Conservation (phyloP, 2,113 vertebrate species). For the Pseudonaja textilis region DNA sequence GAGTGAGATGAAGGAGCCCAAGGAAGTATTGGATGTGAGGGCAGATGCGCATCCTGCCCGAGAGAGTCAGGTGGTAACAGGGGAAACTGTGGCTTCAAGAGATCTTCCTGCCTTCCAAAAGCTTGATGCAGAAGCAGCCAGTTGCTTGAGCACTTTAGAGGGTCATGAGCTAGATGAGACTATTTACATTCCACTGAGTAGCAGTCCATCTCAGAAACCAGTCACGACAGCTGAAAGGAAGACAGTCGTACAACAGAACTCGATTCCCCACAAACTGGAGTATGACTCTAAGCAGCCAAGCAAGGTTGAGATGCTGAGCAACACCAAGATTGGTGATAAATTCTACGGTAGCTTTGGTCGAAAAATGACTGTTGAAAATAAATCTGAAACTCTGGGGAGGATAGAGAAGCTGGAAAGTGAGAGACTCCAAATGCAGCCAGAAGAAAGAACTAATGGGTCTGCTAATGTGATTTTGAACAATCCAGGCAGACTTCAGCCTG, state of each 20-base stretch:
- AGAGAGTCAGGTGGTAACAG: not conserved
- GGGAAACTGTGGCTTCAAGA: not conserved
- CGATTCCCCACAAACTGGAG: not conserved
- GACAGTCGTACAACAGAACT: conserved; percentile 21
- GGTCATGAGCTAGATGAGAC: conserved; percentile 65
- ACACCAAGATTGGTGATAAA: conserved; percentile 13
- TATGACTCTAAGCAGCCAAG: conserved; percentile 34
- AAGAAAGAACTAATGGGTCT: conserved; percentile 37
- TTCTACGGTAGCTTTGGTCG: conserved; percentile 8
- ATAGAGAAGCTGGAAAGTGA: conserved; percentile 40
- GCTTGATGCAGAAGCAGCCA: conserved; percentile 46
- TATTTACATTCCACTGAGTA: conserved; percentile 72
- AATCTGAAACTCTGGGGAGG: conserved; percentile 8
- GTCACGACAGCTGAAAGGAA: conserved; percentile 25
- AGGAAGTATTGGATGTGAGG: conserved; percentile 36
- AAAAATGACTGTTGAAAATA: conserved; percentile 39
- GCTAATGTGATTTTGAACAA: conserved; percentile 28
- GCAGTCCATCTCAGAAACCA: conserved; percentile 60
- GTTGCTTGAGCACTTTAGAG: conserved; percentile 55
- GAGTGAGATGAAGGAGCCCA: conserved; percentile 30
- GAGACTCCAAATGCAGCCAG: conserved; percentile 52
- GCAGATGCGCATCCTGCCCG: conserved; percentile 38
- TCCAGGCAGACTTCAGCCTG: conserved; percentile 30
- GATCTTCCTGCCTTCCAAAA: conserved; percentile 14
- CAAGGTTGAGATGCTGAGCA: conserved; percentile 20